phyloP scores from a whole-genome alignment of 2,113 vertebrate genomes.

The Monopterus albus region DNA sequence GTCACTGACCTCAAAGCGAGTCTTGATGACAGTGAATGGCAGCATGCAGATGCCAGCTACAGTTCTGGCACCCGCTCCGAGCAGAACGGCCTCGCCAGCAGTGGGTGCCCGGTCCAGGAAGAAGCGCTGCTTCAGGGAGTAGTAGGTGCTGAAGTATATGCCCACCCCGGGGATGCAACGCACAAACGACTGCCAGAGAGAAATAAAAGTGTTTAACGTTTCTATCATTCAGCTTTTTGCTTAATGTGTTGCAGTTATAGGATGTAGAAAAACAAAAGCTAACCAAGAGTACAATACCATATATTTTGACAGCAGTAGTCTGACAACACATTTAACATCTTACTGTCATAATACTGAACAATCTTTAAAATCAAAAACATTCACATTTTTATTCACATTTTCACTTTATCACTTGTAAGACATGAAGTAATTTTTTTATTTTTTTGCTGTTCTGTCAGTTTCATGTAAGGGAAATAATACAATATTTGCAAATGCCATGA shows the following conservation, averaged over 20 bases:
- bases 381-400: too few relatives aligned
- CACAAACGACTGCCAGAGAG: constrained; percentile 87
- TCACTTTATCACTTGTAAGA: too few relatives aligned
- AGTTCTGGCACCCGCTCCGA: constrained; percentile 88
- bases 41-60: constrained; percentile 90
- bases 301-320: too few relatives aligned
- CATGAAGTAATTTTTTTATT: too few relatives aligned
- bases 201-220: neutral
- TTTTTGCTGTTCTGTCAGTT: too few relatives aligned
- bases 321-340: too few relatives aligned
- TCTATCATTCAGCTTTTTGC: neutral
- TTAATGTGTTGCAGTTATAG: neutral
- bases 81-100: constrained; percentile 87
- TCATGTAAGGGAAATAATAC: too few relatives aligned
- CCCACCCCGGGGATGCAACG: constrained; percentile 96
- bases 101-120: constrained; percentile 85
- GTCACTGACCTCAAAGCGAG: constrained; percentile 90
- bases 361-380: too few relatives aligned
- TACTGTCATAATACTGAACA: neutral
- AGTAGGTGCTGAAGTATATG: constrained; percentile 96
- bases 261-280: neutral
- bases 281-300: too few relatives aligned
- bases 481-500: too few relatives aligned
- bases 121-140: constrained; percentile 89
- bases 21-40: constrained; percentile 95